Evolutionary conservation across 1,140 invertebrate genomes (phyloP).

Genomic region (Nasonia longicornis): DNA sequence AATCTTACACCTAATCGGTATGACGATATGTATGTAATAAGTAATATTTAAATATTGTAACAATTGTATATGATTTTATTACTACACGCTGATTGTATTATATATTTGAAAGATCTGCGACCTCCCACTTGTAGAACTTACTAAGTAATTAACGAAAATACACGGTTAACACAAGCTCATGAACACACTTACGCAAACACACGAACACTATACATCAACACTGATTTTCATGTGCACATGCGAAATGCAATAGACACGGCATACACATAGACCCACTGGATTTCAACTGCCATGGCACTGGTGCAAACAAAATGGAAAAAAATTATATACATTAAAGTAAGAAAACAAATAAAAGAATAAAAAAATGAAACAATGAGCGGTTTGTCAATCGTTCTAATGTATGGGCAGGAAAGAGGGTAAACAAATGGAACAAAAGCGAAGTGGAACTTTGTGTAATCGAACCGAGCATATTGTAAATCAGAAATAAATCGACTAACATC

Average conservation of each 20-base stretch:
- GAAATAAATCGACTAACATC: constrained; percentile 58
- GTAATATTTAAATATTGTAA: constrained; percentile 71
- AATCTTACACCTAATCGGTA: constrained; percentile 60
- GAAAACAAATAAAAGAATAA: constrained; percentile 40
- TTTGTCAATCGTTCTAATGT: neutral
- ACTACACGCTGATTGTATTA: constrained; percentile 70
- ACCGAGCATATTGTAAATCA: constrained; percentile 48
- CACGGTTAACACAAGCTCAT: constrained; percentile 34
- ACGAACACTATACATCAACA: constrained; percentile 38
- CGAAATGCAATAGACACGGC: constrained; percentile 36
- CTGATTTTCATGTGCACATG: constrained; percentile 26
- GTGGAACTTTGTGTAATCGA: constrained; percentile 14
- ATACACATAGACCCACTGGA: constrained; percentile 52
- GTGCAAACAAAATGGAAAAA: constrained; percentile 53
- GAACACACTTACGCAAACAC: constrained; percentile 33
- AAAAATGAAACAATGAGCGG: constrained; percentile 44
- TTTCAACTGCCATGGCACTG: constrained; percentile 65
- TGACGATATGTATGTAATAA: constrained; percentile 69
- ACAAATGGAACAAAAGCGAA: neutral
- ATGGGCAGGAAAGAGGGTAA: constrained; percentile 20
- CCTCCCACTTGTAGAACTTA: constrained; percentile 68
- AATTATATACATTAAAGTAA: constrained; percentile 50
- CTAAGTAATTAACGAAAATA: constrained; percentile 48
- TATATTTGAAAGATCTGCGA: constrained; percentile 69
- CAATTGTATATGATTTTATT: constrained; percentile 71